Evolutionary conservation across 2,888 invertebrate genomes (phyloP).

Genomic region (Drosophila percnosoma): DNA sequence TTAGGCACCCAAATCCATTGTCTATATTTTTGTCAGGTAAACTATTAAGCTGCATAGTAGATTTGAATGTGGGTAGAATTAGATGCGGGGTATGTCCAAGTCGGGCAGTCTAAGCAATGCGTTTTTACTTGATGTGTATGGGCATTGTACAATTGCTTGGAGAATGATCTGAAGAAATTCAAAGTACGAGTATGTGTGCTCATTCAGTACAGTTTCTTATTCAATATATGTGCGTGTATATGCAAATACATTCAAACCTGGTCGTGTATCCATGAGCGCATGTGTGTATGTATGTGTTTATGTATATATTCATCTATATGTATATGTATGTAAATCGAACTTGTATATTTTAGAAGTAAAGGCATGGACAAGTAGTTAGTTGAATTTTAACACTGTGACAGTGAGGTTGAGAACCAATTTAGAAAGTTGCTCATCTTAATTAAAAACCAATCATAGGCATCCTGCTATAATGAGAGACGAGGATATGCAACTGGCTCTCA

Average conservation of each 20-base stretch:
- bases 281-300: slow-evolving; percentile 1
- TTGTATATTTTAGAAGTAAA: slow-evolving; percentile 54
- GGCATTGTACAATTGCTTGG: slow-evolving; percentile 32
- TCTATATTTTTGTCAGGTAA: not conserved
- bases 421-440: not conserved
- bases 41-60: not conserved
- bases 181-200: slow-evolving; percentile 60
- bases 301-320: slow-evolving; percentile 24
- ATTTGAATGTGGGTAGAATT: not conserved
- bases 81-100: slow-evolving; percentile 17
- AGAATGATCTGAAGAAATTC: slow-evolving; percentile 63
- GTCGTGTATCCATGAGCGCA: not conserved
- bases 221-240: slow-evolving; percentile 20
- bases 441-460: not conserved
- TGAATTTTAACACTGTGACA: slow-evolving; percentile 45
- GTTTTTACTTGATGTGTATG: slow-evolving; percentile 11
- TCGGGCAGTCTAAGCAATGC: not conserved
- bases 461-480: slow-evolving; percentile 60
- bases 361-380: slow-evolving; percentile 58
- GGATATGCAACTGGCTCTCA: slow-evolving; percentile 88
- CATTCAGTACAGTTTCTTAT: slow-evolving; percentile 52
- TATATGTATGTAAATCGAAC: slow-evolving; percentile 45
- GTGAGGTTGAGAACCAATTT: slow-evolving; percentile 40
- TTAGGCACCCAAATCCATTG: not conserved
- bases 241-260: slow-evolving; percentile 1